These are phyloP conservation scores for Uria aalge DNA, from an alignment of 2,113 vertebrate species.

Conservation along the genomic window DNA sequence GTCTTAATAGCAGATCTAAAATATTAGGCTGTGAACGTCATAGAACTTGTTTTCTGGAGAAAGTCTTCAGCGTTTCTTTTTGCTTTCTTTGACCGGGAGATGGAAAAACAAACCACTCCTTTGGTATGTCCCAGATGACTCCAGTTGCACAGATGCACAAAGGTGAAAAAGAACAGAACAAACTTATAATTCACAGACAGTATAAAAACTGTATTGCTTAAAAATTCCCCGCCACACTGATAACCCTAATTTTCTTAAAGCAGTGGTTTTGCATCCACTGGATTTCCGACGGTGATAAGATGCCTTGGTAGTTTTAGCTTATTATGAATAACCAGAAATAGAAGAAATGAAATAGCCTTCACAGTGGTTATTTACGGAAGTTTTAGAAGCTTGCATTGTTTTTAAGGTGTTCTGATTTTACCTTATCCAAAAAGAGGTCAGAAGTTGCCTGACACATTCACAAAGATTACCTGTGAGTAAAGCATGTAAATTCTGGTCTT, in stretches of 20 bases:
- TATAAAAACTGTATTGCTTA: not conserved
- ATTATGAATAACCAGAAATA: not conserved
- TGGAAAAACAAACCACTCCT: not conserved
- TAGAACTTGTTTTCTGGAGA: not conserved
- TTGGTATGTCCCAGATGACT: not conserved
- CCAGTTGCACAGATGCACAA: not conserved
- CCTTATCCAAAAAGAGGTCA: not conserved
- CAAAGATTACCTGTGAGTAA: not conserved
- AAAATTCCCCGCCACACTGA: not conserved
- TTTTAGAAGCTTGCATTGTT: not conserved
- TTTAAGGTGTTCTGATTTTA: not conserved
- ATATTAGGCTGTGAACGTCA: not conserved
- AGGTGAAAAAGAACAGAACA: not conserved
- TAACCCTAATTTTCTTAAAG: not conserved
- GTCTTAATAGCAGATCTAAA: not conserved
- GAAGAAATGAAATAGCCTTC: not conserved
- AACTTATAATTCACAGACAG: not conserved
- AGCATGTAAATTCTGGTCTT: not conserved
- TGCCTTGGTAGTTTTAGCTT: not conserved
- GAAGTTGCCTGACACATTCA: not conserved
- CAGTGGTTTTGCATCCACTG: not conserved
- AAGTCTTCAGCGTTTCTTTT: not conserved
- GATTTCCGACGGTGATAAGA: not conserved
- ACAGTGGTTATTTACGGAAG: not conserved
- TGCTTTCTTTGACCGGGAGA: not conserved